Conservation (phyloP, 2,113 vertebrate species). For the Cryptoleucopteryx plumbea region DNA sequence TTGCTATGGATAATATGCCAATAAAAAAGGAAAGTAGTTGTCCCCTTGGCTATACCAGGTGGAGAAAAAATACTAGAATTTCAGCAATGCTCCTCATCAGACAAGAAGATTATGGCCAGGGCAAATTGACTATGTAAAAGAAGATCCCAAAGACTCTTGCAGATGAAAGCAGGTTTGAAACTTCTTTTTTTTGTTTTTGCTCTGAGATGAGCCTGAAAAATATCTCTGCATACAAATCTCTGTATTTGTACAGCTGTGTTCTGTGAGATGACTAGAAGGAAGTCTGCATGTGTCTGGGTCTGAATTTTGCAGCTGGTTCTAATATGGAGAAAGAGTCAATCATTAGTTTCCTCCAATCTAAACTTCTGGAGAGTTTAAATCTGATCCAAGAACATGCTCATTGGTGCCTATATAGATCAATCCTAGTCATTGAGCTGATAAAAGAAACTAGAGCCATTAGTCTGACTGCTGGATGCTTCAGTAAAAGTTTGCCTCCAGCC, state of each 20-base stretch:
- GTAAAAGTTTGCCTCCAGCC: background rate
- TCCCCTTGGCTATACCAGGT: background rate
- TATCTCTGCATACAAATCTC: background rate
- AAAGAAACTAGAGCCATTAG: background rate
- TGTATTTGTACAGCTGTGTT: background rate
- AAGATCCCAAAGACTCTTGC: background rate
- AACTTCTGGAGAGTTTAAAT: background rate
- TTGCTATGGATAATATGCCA: background rate
- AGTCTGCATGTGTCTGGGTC: background rate
- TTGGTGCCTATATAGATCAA: background rate
- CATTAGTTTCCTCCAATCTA: background rate
- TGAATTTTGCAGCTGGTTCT: background rate
- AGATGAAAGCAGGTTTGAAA: background rate
- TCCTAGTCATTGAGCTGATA: background rate
- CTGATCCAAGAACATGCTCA: background rate
- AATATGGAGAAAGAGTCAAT: background rate
- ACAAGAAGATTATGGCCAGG: background rate
- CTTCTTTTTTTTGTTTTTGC: background rate
- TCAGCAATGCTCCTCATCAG: background rate
- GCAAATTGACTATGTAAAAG: background rate
- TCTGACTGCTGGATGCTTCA: background rate
- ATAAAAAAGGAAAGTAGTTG: background rate
- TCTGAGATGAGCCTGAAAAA: background rate
- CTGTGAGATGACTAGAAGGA: background rate
- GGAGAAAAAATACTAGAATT: background rate